phyloP scores from a whole-genome alignment of 2,888 invertebrate genomes.

The Drosophila austrosaltans region DNA sequence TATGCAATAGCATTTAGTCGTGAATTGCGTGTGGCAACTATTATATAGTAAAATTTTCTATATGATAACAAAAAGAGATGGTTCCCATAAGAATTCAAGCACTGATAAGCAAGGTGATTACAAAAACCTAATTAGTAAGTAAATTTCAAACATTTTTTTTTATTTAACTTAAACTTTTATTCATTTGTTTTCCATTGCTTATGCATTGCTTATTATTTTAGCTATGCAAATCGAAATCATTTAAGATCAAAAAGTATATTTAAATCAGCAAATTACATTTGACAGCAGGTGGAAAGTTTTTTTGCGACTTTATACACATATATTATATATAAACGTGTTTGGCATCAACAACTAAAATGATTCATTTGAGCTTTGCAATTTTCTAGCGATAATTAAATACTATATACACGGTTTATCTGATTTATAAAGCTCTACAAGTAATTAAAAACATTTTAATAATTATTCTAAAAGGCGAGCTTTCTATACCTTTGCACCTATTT shows the following conservation, averaged over 20 bases:
- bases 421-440: too few species aligned
- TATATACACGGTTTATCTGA: not conserved
- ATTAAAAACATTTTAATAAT: too few species aligned
- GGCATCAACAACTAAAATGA: not conserved
- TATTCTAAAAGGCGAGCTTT: too few species aligned
- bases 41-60: not conserved
- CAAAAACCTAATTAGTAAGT: constrained; percentile 27
- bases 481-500: too few species aligned
- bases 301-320: not conserved
- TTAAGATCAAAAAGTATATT: not conserved
- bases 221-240: not conserved
- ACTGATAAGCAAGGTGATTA: constrained; percentile 40
- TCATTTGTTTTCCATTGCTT: not conserved
- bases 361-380: not conserved
- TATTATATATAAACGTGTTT: not conserved
- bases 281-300: not conserved
- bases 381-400: not conserved
- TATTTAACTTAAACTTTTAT: not conserved
- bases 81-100: constrained; percentile 7
- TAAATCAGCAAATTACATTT: not conserved
- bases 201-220: not conserved
- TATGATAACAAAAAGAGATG: not conserved
- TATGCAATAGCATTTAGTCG: constrained; percentile 7
- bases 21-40: not conserved
- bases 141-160: not conserved